These are phyloP conservation scores for Drosophila austrosaltans DNA, from an alignment of 2,888 invertebrate genomes.

Conservation along the genomic window DNA sequence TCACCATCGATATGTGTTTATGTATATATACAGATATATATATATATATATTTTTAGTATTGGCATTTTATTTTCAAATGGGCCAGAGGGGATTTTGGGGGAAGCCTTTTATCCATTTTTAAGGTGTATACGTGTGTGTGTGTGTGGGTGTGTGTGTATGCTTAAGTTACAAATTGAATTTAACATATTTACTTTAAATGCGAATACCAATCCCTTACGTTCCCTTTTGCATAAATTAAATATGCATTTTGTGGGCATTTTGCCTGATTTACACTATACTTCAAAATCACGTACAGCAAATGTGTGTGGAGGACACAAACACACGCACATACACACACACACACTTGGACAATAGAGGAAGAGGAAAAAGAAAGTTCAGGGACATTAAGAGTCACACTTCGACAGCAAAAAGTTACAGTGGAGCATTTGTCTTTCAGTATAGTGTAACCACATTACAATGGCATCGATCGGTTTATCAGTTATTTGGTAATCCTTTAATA, in stretches of 20 bases:
- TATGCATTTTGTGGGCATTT: slow-evolving; percentile 40
- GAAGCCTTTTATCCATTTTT: slow-evolving; percentile 18
- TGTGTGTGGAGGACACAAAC: neutral
- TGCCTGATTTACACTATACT: neutral
- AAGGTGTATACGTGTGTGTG: slow-evolving; percentile 19
- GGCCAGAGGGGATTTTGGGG: neutral
- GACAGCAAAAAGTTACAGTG: too few relatives aligned
- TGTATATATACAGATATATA: too few relatives aligned
- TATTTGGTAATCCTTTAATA: too few relatives aligned
- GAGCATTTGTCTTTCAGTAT: too few relatives aligned
- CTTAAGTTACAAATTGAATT: slow-evolving; percentile 65
- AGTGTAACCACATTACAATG: too few relatives aligned
- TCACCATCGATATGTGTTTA: slow-evolving; percentile 1
- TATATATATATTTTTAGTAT: slow-evolving; percentile 1
- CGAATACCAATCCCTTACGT: slow-evolving; percentile 36
- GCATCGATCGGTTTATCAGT: too few relatives aligned
- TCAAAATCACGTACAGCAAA: neutral
- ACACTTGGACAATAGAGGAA: too few relatives aligned
- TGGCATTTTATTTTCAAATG: neutral
- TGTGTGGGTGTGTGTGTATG: slow-evolving; percentile 31
- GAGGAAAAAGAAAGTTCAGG: too few relatives aligned
- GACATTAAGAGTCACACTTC: too few relatives aligned
- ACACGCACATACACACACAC: too few relatives aligned
- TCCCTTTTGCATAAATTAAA: slow-evolving; percentile 32
- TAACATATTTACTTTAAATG: slow-evolving; percentile 72